phyloP scores from a whole-genome alignment of 2,113 vertebrate genomes.

The Odocoileus virginianus region DNA sequence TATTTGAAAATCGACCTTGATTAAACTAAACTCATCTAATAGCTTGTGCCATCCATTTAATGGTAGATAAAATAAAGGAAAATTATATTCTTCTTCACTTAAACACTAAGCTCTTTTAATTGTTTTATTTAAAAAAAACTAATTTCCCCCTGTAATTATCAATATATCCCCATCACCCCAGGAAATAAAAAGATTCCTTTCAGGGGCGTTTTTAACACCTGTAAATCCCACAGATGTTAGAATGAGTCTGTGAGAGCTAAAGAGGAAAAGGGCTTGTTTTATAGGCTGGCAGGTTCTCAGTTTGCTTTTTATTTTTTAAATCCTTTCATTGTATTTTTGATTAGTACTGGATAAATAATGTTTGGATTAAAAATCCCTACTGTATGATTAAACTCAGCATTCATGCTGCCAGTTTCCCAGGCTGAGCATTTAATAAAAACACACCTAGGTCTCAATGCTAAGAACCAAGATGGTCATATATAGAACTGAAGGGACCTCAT shows the following conservation, averaged over 20 bases:
- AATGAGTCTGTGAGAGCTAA: constrained; percentile 29
- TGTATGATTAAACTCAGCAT: not conserved
- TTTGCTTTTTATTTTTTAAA: constrained; percentile 61
- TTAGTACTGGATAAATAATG: constrained; percentile 49
- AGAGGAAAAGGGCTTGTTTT: constrained; percentile 33
- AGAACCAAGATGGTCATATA: not conserved
- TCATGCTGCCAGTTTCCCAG: not conserved
- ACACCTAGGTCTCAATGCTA: not conserved
- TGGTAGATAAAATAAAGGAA: constrained; percentile 62
- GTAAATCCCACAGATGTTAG: constrained; percentile 67
- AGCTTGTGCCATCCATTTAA: constrained; percentile 59
- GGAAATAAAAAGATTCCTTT: constrained; percentile 70
- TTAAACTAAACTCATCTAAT: constrained; percentile 58
- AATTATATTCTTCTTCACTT: constrained; percentile 59
- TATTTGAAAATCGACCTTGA: constrained; percentile 55
- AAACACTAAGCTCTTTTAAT: constrained; percentile 66
- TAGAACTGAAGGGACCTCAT: not conserved
- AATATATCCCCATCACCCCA: constrained; percentile 69
- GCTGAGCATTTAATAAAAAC: constrained; percentile 29
- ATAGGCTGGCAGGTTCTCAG: constrained; percentile 45
- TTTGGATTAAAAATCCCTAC: constrained; percentile 57
- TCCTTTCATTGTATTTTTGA: constrained; percentile 66
- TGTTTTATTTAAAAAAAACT: constrained; percentile 58
- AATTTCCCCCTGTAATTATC: constrained; percentile 65
- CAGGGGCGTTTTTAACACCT: constrained; percentile 69